Evolutionary conservation across 2,888 invertebrate genomes (phyloP).

Genomic region (Coleophora deauratella): DNA sequence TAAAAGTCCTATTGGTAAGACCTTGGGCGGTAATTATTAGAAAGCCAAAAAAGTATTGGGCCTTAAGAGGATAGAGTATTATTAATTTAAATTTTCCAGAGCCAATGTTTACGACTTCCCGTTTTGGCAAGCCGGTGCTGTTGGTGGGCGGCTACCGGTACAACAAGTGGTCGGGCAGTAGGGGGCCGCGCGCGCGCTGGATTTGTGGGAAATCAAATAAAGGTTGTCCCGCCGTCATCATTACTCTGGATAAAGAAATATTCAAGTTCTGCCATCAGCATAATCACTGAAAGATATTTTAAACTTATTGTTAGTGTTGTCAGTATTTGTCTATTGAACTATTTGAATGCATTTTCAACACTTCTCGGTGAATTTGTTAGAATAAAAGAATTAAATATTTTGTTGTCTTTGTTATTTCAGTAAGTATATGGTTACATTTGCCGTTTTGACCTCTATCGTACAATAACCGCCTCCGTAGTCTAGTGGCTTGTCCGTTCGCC

Average conservation of each 20-base stretch:
- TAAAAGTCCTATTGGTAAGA: too few relatives aligned
- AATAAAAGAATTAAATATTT: too few relatives aligned
- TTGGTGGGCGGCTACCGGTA: conserved; percentile 22
- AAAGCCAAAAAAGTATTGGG: too few relatives aligned
- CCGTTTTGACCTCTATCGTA: too few relatives aligned
- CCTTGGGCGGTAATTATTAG: too few relatives aligned
- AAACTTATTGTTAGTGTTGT: neutral
- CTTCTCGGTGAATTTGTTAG: too few relatives aligned
- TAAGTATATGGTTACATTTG: too few relatives aligned
- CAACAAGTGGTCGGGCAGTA: conserved; percentile 19
- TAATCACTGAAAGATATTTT: conserved; percentile 16
- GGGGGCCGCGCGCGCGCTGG: conserved; percentile 18
- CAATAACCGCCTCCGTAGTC: neutral
- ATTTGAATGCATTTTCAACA: too few relatives aligned
- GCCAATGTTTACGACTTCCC: conserved; percentile 13
- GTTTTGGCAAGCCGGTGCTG: conserved; percentile 20
- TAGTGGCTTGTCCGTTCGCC: neutral
- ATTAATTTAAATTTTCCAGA: conserved; percentile 6
- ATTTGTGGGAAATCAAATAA: conserved; percentile 14
- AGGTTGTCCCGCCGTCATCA: conserved; percentile 30
- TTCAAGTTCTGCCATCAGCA: conserved; percentile 16
- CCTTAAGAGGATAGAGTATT: too few relatives aligned
- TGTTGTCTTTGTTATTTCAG: too few relatives aligned
- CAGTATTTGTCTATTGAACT: neutral
- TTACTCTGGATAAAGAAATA: conserved; percentile 25